Evolutionary conservation across 2,888 invertebrate genomes (phyloP), one percentile per base, ranked within the genome.

Genomic region (Perizoma flavofasciatum): DNA sequence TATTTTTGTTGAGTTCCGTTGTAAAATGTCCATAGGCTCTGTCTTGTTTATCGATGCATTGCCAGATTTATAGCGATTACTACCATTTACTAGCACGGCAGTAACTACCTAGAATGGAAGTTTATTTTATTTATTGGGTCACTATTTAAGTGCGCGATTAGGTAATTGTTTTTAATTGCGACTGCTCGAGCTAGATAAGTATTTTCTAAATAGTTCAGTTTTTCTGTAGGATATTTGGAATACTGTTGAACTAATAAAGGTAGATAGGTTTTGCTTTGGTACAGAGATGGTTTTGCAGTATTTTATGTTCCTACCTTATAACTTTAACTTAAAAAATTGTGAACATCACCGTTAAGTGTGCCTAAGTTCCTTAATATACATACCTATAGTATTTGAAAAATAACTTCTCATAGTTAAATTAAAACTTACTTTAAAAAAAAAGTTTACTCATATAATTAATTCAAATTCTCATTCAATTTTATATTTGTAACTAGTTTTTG

Each of bases 1-100:
- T 75, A 78, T 78, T 61, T 40, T 55, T 57, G 59, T 37, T 55
- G 54, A 59, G 62, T 57, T 44, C 41, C 7, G 64, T 61, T 61
- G 62, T 59, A 34, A 52, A 59, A 57, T 59, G 58, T 40, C 39
- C 22, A 22, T 22, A 22, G 22, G 1, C 22, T 22, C 22, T 22
- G 22, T 3, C 49, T 41, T 57, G 55, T 55, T 52, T 56, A 63
- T 61, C 56, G 59, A 51, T 61, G 62, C 59, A 49, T 37, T 47
- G 57, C 39, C 47, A 50, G 54, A 64, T 67, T 66, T 67, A 67
- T 45, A 60, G 59, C 65, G 45, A 62, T 63, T 67, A 57, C 41
- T 49, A 11, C 44, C 39, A 35, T 55, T 61, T 41, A 54, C 49
- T 46, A 22, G n/a, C n/a, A n/a, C n/a, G n/a, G n/a, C n/a, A n/a